phyloP scores from a whole-genome alignment of 2,113 vertebrate species.

The Anseranas semipalmata region DNA sequence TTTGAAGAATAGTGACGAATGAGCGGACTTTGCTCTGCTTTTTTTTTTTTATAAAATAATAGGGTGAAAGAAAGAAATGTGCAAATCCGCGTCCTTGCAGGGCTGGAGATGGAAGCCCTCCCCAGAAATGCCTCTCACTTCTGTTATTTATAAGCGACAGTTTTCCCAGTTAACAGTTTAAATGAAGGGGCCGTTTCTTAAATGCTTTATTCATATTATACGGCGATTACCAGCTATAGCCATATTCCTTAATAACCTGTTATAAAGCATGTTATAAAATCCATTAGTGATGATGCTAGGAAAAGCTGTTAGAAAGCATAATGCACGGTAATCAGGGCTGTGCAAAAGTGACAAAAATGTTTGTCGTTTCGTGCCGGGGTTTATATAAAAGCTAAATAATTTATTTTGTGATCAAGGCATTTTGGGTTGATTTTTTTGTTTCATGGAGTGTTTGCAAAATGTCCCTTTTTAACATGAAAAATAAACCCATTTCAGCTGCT shows the following conservation, averaged over 20 bases:
- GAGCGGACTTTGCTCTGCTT: not conserved
- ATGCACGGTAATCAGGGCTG: constrained; percentile 50
- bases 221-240: constrained; percentile 73
- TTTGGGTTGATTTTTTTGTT: not conserved
- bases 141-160: constrained; percentile 64
- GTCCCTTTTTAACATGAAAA: constrained; percentile 7
- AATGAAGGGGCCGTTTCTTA: constrained; percentile 74
- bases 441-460: not conserved
- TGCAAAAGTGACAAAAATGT: constrained; percentile 37
- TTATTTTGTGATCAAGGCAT: constrained; percentile 18
- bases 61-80: not conserved
- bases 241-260: constrained; percentile 83
- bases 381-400: constrained; percentile 42
- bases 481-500: not conserved
- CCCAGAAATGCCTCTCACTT: not conserved
- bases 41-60: too few relatives aligned
- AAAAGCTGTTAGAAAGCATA: constrained; percentile 72
- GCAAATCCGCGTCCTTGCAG: not conserved
- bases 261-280: constrained; percentile 76
- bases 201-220: constrained; percentile 78
- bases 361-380: constrained; percentile 12
- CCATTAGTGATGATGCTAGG: constrained; percentile 63
- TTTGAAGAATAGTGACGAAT: not conserved
- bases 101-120: not conserved
- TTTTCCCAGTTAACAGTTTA: constrained; percentile 73